Evolutionary conservation across 2,888 invertebrate species (phyloP), one percentile per base, ranked within the genome.

Genomic region (Drosophila stalkeri): DNA sequence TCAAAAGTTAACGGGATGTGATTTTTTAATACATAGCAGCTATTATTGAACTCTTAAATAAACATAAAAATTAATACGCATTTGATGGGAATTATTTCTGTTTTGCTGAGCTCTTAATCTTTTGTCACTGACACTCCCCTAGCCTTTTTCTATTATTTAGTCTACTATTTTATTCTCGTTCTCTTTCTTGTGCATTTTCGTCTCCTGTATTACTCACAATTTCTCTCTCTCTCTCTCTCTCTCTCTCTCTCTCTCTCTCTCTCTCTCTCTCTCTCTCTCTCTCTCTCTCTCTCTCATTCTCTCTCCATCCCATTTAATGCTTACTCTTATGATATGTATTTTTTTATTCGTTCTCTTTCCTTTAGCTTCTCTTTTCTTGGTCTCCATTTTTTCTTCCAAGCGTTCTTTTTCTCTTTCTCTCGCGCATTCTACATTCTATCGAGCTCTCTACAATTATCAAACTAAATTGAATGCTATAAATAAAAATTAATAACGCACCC

Each of bases 11-110:
- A 12, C 4, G 4, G 14, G 4, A 4, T 37, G 18, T 20, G 1
- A 1, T 16, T 27, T 16, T 27, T 14, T 9, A 8, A 27, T 0
- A 6, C 6, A n/a, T 6, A 49, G 11, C n/a, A 49, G 5, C 1
- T n/a, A n/a, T 2, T 12, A 0, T 12, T 3, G 4, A 33, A 3
- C 1, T 2, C 0, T 2, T n/a, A n/a, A 3, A n/a, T n/a, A 31
- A 31, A 16, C 11, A 20, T 2, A 12, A 44, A 16, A 5, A 14
- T 3, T 14, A 44, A 5, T 7, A 5, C n/a, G 20, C 23, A 16
- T 33, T n/a, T 33, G 9, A 12, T 12, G 6, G n/a, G n/a, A 31
- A 49, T 0, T n/a, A n/a, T 6, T 9, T 0, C 1, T 16, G 31
- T n/a, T n/a, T 31, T 8, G n/a, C 5, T 49, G 49, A 11, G 49